These are phyloP conservation scores for Aldrovandia affinis DNA, from an alignment of 2,797 vertebrate genomes.

Conservation along the genomic window DNA sequence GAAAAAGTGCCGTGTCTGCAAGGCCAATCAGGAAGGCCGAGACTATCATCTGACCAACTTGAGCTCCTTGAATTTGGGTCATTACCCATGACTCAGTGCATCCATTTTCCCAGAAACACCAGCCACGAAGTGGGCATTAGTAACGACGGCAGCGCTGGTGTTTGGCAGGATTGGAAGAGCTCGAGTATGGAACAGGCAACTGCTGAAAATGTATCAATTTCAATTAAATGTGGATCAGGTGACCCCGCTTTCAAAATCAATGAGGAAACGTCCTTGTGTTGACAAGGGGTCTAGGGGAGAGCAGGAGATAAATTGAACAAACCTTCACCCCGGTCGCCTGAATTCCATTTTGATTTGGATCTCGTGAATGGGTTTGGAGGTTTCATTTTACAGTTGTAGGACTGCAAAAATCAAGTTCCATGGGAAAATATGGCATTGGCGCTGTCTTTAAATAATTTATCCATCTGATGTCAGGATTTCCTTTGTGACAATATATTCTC, in stretches of 20 bases:
- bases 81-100: slow-evolving; percentile 9
- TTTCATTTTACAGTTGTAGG: not conserved
- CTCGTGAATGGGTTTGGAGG: not conserved
- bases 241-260: not conserved
- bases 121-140: not conserved
- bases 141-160: not conserved
- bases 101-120: not conserved
- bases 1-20: not conserved
- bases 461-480: not conserved
- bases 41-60: not conserved
- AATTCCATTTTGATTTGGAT: not conserved
- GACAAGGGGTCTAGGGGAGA: not conserved
- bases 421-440: not conserved
- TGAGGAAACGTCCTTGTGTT: slow-evolving; percentile 1
- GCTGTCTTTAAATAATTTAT: not conserved
- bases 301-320: slow-evolving; percentile 6
- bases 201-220: slow-evolving; percentile 19
- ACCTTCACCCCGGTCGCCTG: not conserved
- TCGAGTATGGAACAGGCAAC: not conserved
- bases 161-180: not conserved
- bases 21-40: not conserved
- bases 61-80: slow-evolving; percentile 11
- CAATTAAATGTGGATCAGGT: slow-evolving; percentile 18
- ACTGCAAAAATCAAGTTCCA: not conserved
- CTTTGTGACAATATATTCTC: not conserved